A percentile compares a stretch with the other conserved stretches of the same genome.
These are phyloP conservation scores for Crotalus tigris DNA, from an alignment of 2,113 vertebrate genomes.

Conservation along the genomic window DNA sequence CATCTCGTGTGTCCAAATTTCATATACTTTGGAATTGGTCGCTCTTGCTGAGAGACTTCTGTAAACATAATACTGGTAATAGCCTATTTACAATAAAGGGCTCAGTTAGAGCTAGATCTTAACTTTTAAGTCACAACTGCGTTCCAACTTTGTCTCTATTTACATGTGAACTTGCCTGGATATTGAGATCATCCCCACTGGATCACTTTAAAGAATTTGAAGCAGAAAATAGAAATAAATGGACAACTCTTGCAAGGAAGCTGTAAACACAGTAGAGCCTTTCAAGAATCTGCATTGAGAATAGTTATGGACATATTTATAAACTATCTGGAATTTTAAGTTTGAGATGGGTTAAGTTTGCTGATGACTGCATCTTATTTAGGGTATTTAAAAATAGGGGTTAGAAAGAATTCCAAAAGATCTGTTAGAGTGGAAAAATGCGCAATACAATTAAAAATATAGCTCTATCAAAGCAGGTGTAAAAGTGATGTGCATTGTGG, in stretches of 20 bases:
- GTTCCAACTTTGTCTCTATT: neutral
- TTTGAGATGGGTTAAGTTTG: neutral
- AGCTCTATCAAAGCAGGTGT: neutral
- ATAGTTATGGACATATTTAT: neutral
- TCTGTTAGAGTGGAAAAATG: neutral
- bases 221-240: neutral
- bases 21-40: neutral
- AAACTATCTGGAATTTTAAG: neutral
- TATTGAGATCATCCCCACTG: neutral
- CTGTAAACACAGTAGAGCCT: neutral
- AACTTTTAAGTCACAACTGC: neutral
- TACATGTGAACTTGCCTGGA: neutral
- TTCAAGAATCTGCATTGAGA: neutral
- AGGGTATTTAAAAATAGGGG: neutral
- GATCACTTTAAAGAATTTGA: neutral
- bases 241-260: neutral
- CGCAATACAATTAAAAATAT: neutral
- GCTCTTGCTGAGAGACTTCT: neutral
- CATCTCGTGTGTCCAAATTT: neutral
- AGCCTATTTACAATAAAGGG: neutral
- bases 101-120: neutral
- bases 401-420: neutral
- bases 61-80: neutral
- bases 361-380: neutral
- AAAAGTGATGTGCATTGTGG: neutral